Conservation (phyloP, 2,797 vertebrate species). For the Neoniphon sammara region DNA sequence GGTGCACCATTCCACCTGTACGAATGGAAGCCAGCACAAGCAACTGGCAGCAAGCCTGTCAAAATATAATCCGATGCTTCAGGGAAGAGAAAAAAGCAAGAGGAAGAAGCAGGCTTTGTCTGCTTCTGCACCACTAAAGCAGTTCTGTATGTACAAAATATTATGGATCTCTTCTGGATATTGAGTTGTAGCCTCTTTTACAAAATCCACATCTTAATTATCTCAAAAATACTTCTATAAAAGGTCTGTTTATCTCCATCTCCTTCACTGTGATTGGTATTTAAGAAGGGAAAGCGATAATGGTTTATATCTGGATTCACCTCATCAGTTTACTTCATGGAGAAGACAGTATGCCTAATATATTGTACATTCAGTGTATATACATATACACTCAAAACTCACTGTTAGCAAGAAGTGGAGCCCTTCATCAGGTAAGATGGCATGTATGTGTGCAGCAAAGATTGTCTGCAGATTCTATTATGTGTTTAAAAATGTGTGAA, state of each 20-base stretch:
- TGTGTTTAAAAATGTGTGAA: background rate
- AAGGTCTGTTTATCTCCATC: background rate
- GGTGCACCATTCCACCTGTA: slow-evolving; percentile 63
- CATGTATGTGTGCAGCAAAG: background rate
- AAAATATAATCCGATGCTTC: slow-evolving; percentile 29
- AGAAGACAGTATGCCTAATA: too few species aligned
- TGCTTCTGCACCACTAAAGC: background rate
- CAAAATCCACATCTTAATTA: background rate
- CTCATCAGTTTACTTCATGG: background rate
- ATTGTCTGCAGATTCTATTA: background rate
- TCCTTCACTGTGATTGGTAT: background rate
- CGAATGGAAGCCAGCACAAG: slow-evolving; percentile 25
- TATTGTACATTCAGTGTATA: background rate
- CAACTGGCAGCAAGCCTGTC: slow-evolving; percentile 38
- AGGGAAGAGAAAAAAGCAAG: slow-evolving; percentile 4
- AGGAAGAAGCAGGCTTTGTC: slow-evolving; percentile 13
- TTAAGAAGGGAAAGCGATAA: background rate
- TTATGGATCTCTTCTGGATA: background rate
- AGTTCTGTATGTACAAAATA: background rate
- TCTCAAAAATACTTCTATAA: background rate
- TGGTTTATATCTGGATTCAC: background rate
- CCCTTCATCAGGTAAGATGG: background rate
- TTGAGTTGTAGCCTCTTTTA: background rate
- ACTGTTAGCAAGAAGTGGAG: slow-evolving; percentile 1
- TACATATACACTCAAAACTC: background rate